Percentiles rank a stretch among this genome's conserved stretches.
Conservation (phyloP, 2,888 invertebrate genomes). For the Lasioglossum morio region DNA sequence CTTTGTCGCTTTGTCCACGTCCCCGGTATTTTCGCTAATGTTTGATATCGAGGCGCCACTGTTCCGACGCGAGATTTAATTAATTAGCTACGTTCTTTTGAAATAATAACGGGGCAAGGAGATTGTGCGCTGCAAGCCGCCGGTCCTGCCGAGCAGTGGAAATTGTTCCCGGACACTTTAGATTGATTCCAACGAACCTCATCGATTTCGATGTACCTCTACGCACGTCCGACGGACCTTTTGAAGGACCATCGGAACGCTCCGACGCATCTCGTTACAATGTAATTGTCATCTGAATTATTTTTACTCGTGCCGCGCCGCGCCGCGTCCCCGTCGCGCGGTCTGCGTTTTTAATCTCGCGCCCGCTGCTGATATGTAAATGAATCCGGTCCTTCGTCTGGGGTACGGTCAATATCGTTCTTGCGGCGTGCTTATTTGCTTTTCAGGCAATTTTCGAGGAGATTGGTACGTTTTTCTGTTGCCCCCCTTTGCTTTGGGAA, state of each 20-base stretch:
- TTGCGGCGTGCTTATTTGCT: neutral
- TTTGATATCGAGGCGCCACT: constrained; percentile 38
- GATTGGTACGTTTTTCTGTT: neutral
- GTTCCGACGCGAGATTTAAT: constrained; percentile 23
- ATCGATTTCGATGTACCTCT: neutral
- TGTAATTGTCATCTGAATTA: constrained; percentile 3
- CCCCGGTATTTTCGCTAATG: constrained; percentile 20
- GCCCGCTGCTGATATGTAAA: neutral
- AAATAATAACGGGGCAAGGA: constrained; percentile 10
- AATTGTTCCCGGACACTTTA: constrained; percentile 12
- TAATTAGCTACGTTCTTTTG: constrained; percentile 28
- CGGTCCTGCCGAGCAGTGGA: neutral
- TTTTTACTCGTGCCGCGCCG: neutral
- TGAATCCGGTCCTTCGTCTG: constrained; percentile 1
- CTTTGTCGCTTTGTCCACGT: neutral
- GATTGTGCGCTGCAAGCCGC: neutral
- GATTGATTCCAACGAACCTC: neutral
- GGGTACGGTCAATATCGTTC: neutral
- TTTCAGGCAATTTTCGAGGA: constrained; percentile 7
- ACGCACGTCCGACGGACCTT: neutral
- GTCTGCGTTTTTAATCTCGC: constrained; percentile 1
- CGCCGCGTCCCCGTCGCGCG: neutral
- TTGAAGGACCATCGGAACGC: neutral
- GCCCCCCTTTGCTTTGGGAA: neutral
- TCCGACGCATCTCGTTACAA: neutral